phyloP scores from a whole-genome alignment of 2,113 vertebrate species.

The Cygnus atratus region DNA sequence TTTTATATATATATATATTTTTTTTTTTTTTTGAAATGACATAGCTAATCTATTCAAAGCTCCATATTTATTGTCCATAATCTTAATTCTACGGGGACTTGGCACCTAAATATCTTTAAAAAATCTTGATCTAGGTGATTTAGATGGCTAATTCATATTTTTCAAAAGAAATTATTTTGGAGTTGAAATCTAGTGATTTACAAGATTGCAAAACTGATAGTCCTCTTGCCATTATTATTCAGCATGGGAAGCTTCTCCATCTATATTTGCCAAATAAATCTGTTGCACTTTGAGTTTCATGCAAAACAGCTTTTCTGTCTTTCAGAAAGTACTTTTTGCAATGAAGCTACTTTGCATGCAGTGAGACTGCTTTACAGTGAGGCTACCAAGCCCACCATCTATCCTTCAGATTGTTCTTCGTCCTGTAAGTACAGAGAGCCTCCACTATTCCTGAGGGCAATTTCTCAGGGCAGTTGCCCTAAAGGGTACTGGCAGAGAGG shows the following conservation, averaged over 20 bases:
- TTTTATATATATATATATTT: not conserved
- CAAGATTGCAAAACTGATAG: not conserved
- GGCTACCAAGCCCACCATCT: not conserved
- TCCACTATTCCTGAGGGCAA: not conserved
- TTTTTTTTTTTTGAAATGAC: not conserved
- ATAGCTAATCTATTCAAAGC: not conserved
- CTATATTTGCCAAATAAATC: not conserved
- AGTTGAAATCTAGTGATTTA: not conserved
- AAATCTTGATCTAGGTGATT: not conserved
- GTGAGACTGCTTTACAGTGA: not conserved
- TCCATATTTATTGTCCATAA: not conserved
- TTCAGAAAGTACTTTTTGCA: not conserved
- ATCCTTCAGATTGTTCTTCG: not conserved
- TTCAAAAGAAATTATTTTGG: not conserved
- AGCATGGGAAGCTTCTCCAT: not conserved
- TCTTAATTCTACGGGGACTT: not conserved
- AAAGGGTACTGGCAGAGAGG: not conserved
- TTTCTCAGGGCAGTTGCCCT: not conserved
- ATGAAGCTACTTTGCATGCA: not conserved
- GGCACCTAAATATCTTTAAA: not conserved
- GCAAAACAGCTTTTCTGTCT: not conserved
- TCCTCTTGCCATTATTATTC: not conserved
- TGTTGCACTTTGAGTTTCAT: not conserved
- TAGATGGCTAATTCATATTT: not conserved
- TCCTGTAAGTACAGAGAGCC: not conserved